phyloP scores from a whole-genome alignment of 2,113 vertebrate genomes.

The Dasyurus viverrinus region DNA sequence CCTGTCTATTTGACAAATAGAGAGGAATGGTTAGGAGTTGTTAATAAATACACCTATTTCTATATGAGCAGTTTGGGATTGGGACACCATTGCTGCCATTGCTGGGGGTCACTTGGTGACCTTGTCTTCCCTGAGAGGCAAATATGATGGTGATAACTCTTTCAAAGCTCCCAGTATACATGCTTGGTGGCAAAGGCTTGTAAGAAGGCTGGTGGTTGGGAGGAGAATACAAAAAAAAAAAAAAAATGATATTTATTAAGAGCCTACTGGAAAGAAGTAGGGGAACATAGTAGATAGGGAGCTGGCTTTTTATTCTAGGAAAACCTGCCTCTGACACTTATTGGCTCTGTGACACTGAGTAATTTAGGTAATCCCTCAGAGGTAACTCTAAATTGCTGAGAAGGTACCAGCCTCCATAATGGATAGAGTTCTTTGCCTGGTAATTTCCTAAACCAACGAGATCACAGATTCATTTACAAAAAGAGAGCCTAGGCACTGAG shows the following conservation, averaged over 20 bases:
- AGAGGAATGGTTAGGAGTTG: neutral
- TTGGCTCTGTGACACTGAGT: neutral
- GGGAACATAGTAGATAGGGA: neutral
- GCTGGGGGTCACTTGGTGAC: neutral
- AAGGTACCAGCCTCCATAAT: neutral
- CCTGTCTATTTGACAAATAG: slow-evolving; percentile 26
- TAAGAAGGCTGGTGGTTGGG: neutral
- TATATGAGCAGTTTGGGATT: neutral
- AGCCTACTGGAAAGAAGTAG: neutral
- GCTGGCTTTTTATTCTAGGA: neutral
- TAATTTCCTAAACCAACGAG: neutral
- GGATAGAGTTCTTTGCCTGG: neutral
- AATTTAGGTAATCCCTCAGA: neutral
- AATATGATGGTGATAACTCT: neutral
- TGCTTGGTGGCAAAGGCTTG: neutral
- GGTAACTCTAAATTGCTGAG: neutral
- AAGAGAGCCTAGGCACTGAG: neutral
- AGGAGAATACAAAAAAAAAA: neutral
- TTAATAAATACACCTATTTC: slow-evolving; percentile 51
- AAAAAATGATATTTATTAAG: neutral
- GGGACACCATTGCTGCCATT: neutral
- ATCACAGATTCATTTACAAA: neutral
- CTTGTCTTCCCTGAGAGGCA: neutral
- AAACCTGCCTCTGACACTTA: neutral
- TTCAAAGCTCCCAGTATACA: neutral